Evolutionary conservation across 2,797 vertebrate species (phyloP).

Genomic region (Phaenicophaeus curvirostris): DNA sequence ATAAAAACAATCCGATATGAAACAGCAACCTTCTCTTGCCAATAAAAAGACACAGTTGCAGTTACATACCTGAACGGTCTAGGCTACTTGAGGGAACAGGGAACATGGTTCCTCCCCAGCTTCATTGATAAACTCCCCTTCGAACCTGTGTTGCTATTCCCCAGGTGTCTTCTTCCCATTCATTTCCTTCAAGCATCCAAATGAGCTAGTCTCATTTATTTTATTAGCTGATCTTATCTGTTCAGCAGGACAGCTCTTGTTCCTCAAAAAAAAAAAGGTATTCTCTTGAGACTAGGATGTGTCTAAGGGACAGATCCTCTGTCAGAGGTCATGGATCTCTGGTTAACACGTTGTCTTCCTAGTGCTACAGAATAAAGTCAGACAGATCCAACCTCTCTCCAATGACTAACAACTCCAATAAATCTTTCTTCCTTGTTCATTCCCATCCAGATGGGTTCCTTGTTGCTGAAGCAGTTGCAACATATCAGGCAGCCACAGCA

Average conservation of each 20-base stretch:
- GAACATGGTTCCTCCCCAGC: accelerated
- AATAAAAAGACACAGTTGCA: background rate
- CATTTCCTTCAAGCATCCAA: background rate
- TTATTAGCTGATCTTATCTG: background rate
- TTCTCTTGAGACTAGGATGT: background rate
- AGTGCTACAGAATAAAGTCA: background rate
- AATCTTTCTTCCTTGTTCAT: background rate
- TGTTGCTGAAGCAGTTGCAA: background rate
- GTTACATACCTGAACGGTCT: background rate
- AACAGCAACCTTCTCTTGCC: background rate
- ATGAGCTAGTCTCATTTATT: background rate
- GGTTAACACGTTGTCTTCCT: background rate
- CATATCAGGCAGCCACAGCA: background rate
- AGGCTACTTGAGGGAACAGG: background rate
- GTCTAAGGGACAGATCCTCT: background rate
- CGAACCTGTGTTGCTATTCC: background rate
- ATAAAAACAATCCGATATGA: background rate
- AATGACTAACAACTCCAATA: background rate
- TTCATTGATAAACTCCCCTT: background rate
- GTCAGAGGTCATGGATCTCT: background rate
- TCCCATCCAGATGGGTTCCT: background rate
- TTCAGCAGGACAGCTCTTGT: background rate
- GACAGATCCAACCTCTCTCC: background rate
- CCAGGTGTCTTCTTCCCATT: background rate
- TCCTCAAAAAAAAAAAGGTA: background rate